These are phyloP conservation scores for Taenaris catops DNA, from an alignment of 2,888 invertebrate genomes.

Conservation along the genomic window DNA sequence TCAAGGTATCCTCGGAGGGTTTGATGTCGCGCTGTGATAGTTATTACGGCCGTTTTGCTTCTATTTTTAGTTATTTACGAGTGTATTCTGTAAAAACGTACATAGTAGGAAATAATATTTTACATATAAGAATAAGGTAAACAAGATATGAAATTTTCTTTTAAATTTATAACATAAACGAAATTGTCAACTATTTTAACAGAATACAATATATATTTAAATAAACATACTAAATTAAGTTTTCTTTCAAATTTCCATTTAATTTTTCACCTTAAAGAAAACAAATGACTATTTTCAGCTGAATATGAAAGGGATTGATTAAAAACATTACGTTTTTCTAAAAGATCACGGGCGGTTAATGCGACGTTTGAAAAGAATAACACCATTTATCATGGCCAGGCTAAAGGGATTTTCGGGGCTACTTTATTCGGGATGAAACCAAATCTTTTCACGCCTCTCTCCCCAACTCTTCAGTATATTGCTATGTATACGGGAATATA, in stretches of 20 bases:
- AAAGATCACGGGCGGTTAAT: constrained; percentile 53
- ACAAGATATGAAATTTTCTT: no score
- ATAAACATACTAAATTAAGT: no score
- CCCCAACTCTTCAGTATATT: constrained; percentile 33
- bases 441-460: constrained; percentile 59
- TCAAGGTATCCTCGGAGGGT: constrained; percentile 30
- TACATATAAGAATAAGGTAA: no score
- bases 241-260: no score
- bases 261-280: no score
- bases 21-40: constrained; percentile 15
- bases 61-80: not conserved
- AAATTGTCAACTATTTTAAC: no score
- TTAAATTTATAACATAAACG: no score
- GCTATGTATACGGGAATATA: constrained; percentile 36
- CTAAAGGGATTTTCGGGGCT: constrained; percentile 61
- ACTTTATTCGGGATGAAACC: constrained; percentile 55
- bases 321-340: constrained; percentile 29
- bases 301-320: constrained; percentile 15
- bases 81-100: no score
- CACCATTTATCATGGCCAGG: constrained; percentile 66
- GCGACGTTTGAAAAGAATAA: constrained; percentile 61
- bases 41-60: constrained; percentile 12
- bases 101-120: no score
- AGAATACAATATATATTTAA: no score
- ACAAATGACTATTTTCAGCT: no score